A percentile compares a stretch with the other conserved stretches of the same genome.
phyloP scores from a whole-genome alignment of 2,113 vertebrate species.

The Anser brachyrhynchus region DNA sequence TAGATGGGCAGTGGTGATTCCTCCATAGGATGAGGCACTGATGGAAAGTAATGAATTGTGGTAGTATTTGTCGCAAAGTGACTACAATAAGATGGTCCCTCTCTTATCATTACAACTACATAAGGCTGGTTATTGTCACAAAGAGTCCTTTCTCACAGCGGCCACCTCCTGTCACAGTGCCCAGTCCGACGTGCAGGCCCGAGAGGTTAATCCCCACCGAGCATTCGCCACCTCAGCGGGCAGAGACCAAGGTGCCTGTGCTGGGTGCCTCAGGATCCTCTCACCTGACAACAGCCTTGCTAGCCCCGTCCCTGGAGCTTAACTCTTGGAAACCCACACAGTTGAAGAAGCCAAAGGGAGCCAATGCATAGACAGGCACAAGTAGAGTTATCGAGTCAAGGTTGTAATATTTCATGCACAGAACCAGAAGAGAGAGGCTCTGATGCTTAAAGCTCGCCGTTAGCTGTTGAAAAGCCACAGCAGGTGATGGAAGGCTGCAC shows the following conservation, averaged over 20 bases:
- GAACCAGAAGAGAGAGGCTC: slow-evolving; percentile 61
- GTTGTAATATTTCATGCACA: slow-evolving; percentile 24
- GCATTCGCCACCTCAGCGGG: neutral
- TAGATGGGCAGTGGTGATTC: slow-evolving; percentile 76
- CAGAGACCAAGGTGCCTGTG: neutral
- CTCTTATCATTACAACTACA: slow-evolving; percentile 62
- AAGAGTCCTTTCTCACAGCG: neutral
- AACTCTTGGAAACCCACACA: slow-evolving; percentile 7
- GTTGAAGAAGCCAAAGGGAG: slow-evolving; percentile 43
- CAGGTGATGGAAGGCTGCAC: slow-evolving; percentile 39
- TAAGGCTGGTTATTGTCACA: slow-evolving; percentile 33
- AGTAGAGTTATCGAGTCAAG: slow-evolving; percentile 43
- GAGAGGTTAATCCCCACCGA: neutral
- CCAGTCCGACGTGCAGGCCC: neutral
- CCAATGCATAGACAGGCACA: slow-evolving; percentile 52
- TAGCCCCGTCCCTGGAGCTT: neutral
- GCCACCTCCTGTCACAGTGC: neutral
- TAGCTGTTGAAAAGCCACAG: slow-evolving; percentile 49
- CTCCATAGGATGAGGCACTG: slow-evolving; percentile 76
- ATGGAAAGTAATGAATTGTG: slow-evolving; percentile 78
- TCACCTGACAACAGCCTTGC: neutral
- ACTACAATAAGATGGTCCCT: slow-evolving; percentile 69
- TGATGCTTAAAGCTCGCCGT: slow-evolving; percentile 45
- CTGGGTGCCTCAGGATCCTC: neutral
- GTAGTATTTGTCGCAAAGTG: slow-evolving; percentile 75